Percentiles rank a stretch among this genome's conserved stretches.
Evolutionary conservation across 1,140 invertebrate genomes (phyloP).

Genomic region (Drosophila littoralis): DNA sequence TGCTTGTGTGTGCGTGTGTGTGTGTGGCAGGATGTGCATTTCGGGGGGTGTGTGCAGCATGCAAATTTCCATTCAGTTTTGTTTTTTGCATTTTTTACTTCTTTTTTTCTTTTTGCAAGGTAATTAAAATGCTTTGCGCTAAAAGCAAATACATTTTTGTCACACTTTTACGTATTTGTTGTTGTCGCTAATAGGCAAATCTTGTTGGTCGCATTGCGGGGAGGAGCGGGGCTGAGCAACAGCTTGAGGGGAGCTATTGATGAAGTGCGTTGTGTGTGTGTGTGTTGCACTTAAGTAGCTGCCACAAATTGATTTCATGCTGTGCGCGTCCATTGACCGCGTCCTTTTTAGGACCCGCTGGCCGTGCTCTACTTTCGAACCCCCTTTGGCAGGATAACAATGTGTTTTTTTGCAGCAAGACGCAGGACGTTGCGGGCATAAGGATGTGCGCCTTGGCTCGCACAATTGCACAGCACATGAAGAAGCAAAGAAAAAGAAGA

Average conservation of each 20-base stretch:
- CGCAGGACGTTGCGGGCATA: background rate
- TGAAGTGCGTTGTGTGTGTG: slow-evolving; percentile 37
- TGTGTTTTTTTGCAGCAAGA: slow-evolving; percentile 44
- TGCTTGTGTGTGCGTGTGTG: slow-evolving; percentile 15
- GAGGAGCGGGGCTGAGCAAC: slow-evolving; percentile 10
- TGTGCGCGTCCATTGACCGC: slow-evolving; percentile 41
- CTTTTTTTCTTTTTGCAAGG: slow-evolving; percentile 45
- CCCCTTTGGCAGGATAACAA: slow-evolving; percentile 45
- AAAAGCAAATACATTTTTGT: slow-evolving; percentile 61
- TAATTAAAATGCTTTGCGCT: slow-evolving; percentile 65
- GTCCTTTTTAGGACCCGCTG: slow-evolving; percentile 28
- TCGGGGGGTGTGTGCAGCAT: slow-evolving; percentile 57
- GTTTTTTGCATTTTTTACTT: slow-evolving; percentile 9
- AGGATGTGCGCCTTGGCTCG: slow-evolving; percentile 35
- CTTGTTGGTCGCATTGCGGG: slow-evolving; percentile 43
- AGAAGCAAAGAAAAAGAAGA: slow-evolving; percentile 20
- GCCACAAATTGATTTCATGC: slow-evolving; percentile 81
- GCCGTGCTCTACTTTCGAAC: slow-evolving; percentile 54
- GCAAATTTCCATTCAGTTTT: slow-evolving; percentile 60
- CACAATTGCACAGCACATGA: slow-evolving; percentile 39
- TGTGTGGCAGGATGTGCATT: slow-evolving; percentile 24
- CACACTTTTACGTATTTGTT: slow-evolving; percentile 33
- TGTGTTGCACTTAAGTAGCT: slow-evolving; percentile 80
- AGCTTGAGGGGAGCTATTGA: slow-evolving; percentile 37
- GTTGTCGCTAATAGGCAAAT: slow-evolving; percentile 73